Evolutionary conservation across 1,140 invertebrate species (phyloP), one percentile per base, ranked within the genome.

Genomic region (Kradibia gibbosae): DNA sequence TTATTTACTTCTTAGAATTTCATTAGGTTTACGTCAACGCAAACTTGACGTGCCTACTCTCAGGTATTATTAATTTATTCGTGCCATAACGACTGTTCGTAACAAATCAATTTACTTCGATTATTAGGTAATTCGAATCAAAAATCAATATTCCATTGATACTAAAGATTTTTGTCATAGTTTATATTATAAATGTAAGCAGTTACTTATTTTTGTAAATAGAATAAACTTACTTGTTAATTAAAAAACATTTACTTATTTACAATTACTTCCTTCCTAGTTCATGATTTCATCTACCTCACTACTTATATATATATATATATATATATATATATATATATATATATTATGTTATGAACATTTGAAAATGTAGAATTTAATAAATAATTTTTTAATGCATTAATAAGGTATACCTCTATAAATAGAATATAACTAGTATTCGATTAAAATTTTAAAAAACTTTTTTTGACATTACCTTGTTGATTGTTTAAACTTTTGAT

Each of bases 21-120:
- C 8, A 53, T 28, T 67, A 75, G 70, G 71, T 25, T 4, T 13
- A 45, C 42, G 57, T 65, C 57, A 71, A 71, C 22, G 2, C 48
- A 25, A 45, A 80, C 8, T 80, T 74, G 42, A 75, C 48, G 60
- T 70, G 17, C 8, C 55, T 31, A 15, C 72, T 73, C 80, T 77
- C 75, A 82, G 75, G 74, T 82, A 73, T 76, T 22, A 70, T 75
- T 72, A 78, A 82, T 53, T 22, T 73, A 10, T 11, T 55, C 15
- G 81, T 79, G 81, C 81, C 81, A 82, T 82, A 82, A 74, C 34
- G 73, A 39, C 78, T 78, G 31, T 82, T 82, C 79, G 55, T 42
- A 65, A 15, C 28, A 78, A 20, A 65, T 53, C 11, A 42, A 0
- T 20, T 55, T 42, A 60, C n/a, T 45, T 25, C 7, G 17, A 45